Evolutionary conservation across 1,140 invertebrate genomes (phyloP), one percentile per base, ranked within the genome.

Genomic region (Diachasma alloeum): DNA sequence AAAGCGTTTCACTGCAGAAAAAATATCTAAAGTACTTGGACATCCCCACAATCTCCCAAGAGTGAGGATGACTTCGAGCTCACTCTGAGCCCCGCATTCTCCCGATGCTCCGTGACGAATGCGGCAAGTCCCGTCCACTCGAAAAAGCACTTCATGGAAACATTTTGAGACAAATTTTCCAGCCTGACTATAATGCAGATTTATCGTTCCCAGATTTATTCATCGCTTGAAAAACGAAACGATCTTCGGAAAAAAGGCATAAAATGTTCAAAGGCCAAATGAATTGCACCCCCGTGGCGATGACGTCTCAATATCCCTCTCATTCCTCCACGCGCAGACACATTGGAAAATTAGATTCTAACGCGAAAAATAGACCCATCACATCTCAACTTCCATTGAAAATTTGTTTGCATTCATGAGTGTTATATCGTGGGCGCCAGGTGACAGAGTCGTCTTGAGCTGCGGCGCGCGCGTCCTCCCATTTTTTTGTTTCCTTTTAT

Each of bases 361-460:
- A 76, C 53, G 69, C 26, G 37, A 63, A 71, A 66, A 63, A 42
- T 56, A 74, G 39, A 44, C 26, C 31, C 37, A 63, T 66, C 39
- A 46, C 26, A n/a, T 56, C 42, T 17, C 6, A n/a, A 42, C 42
- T 42, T 42, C 74, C 53, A 76, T 76, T 66, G 69, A 76, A 76
- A 76, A 76, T 76, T 76, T 76, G 75, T 76, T 76, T 72, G 75
- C 56, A 76, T 76, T 76, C 69, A 76, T 24, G 39, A 17, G 36
- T 68, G 36, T 68, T 37, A 39, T 68, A 26, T 72, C 37, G 19
- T 17, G 24, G 17, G 17, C 74, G 70, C 75, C 75, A 76, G 75
- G 75, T 76, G 75, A 76, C 75, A 46, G 22, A 63, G 37, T 31
- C 10, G 8, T 37, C 36, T 68, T 39, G 66, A 68, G 3, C n/a